A percentile compares a stretch with the other conserved stretches of the same genome.
Evolutionary conservation across 2,888 invertebrate species (phyloP).

Genomic region (Malacosoma neustria): DNA sequence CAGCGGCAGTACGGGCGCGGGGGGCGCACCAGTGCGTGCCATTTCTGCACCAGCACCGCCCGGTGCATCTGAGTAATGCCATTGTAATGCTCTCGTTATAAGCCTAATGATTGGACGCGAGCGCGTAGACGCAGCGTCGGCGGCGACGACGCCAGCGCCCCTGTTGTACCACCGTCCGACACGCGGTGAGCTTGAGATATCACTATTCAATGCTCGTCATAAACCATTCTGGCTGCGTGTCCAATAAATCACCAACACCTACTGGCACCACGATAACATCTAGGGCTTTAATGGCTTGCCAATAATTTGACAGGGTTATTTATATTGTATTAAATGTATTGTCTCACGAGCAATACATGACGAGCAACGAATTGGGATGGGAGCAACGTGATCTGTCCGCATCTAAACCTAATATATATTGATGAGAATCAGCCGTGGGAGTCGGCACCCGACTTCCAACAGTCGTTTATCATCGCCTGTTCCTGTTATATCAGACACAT

Average conservation of each 20-base stretch:
- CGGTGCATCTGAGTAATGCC: slow-evolving; percentile 74
- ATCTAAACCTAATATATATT: slow-evolving; percentile 44
- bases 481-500: slow-evolving; percentile 57
- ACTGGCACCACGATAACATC: slow-evolving; percentile 18
- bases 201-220: slow-evolving; percentile 4
- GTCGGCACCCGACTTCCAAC: slow-evolving; percentile 29
- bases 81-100: slow-evolving; percentile 72
- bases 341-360: slow-evolving; percentile 15
- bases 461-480: slow-evolving; percentile 66
- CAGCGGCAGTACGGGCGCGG: slow-evolving; percentile 43
- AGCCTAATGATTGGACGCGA: slow-evolving; percentile 44
- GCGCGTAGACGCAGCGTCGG: slow-evolving; percentile 57
- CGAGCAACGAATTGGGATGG: slow-evolving; percentile 16
- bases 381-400: slow-evolving; percentile 9
- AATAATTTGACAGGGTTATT: slow-evolving; percentile 24
- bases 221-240: slow-evolving; percentile 12
- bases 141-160: slow-evolving; percentile 23
- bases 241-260: slow-evolving; percentile 24
- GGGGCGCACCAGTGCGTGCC: slow-evolving; percentile 60
- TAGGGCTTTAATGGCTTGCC: slow-evolving; percentile 13
- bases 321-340: slow-evolving; percentile 24
- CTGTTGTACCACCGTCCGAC: neutral
- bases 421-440: slow-evolving; percentile 54
- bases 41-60: slow-evolving; percentile 70
- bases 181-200: neutral